phyloP scores from a whole-genome alignment of 2,888 invertebrate species.

The Cephus sareptanus region DNA sequence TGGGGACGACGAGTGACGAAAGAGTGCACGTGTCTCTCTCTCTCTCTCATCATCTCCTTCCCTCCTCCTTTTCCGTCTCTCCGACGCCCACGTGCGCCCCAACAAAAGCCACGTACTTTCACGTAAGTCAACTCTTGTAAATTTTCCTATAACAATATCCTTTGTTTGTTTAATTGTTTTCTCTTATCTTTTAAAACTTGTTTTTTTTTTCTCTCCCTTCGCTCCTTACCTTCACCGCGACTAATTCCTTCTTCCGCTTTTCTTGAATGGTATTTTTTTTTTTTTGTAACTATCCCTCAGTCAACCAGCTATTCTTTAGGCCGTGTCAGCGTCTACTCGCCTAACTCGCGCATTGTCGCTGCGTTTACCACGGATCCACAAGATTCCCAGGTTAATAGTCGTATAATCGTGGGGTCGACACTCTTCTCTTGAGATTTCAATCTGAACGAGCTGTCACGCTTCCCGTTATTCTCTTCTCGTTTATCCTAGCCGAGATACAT shows the following conservation, averaged over 20 bases:
- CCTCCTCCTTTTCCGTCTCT: neutral
- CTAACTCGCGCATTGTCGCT: conserved; percentile 21
- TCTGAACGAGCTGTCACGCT: conserved; percentile 38
- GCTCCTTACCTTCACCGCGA: too few species aligned
- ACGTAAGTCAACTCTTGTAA: neutral
- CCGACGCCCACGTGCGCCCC: too few species aligned
- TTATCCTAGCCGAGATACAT: neutral
- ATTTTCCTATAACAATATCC: neutral
- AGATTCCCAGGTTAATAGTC: conserved; percentile 36
- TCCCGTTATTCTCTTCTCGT: conserved; percentile 29
- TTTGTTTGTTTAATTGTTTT: neutral
- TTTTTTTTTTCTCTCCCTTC: too few species aligned
- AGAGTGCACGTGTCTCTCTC: too few species aligned
- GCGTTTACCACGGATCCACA: neutral
- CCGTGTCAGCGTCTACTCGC: neutral
- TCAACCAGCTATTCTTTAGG: neutral
- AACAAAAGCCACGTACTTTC: neutral
- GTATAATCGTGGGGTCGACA: conserved; percentile 36
- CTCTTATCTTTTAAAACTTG: too few species aligned
- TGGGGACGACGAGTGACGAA: too few species aligned
- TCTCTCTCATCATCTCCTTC: neutral
- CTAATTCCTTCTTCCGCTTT: neutral
- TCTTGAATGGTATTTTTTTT: neutral
- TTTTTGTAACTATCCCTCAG: neutral
- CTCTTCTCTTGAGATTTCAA: conserved; percentile 43